phyloP scores from a whole-genome alignment of 2,113 vertebrate species.

The Echinops telfairi region DNA sequence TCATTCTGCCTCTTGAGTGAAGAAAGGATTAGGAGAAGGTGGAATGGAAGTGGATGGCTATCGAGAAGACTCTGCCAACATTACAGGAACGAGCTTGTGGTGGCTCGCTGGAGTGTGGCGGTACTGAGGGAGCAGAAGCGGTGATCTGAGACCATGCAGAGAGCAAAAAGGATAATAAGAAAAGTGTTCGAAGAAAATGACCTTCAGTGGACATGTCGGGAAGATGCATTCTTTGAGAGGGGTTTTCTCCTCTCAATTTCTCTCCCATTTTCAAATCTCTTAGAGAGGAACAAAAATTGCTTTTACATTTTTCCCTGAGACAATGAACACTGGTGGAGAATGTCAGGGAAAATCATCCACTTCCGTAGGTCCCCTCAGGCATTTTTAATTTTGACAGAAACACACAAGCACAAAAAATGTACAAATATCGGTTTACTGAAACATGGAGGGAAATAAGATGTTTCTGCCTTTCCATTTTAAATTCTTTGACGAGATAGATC shows the following conservation, averaged over 20 bases:
- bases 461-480: neutral
- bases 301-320: constrained; percentile 17
- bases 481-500: neutral
- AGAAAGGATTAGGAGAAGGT: neutral
- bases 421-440: neutral
- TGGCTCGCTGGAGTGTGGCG: neutral
- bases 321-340: neutral
- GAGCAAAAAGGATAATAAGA: neutral
- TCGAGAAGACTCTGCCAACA: neutral
- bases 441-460: constrained; percentile 27
- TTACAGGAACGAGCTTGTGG: neutral
- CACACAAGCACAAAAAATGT: neutral
- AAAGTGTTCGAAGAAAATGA: constrained; percentile 8
- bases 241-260: neutral
- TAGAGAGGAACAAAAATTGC: constrained; percentile 19
- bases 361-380: neutral
- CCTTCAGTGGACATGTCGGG: neutral
- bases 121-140: neutral
- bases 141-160: neutral
- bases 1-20: neutral
- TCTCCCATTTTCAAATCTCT: neutral
- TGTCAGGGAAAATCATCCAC: neutral
- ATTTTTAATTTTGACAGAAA: neutral
- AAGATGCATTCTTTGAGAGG: neutral
- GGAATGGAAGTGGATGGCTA: neutral